These are phyloP conservation scores for Phortica okadai DNA, from an alignment of 2,888 invertebrate species.

Conservation along the genomic window DNA sequence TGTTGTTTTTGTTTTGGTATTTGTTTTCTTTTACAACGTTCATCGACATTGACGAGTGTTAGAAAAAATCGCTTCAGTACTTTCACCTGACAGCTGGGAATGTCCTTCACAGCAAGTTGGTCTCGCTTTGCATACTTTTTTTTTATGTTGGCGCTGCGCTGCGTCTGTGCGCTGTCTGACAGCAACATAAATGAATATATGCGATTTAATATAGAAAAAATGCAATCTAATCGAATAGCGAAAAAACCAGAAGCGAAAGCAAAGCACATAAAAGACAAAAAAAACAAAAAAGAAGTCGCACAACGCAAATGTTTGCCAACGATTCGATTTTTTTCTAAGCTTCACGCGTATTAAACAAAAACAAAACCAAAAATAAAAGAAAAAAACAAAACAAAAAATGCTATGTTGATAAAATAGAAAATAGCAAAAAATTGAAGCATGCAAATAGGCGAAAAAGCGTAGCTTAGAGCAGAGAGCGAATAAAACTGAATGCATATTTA, in stretches of 20 bases:
- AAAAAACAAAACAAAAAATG: slow-evolving; percentile 37
- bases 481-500: slow-evolving; percentile 31
- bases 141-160: neutral
- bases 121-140: slow-evolving; percentile 45
- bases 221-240: slow-evolving; percentile 66
- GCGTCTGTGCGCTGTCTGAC: slow-evolving; percentile 36
- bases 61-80: slow-evolving; percentile 50
- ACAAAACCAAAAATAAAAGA: neutral
- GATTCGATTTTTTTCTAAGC: slow-evolving; percentile 41
- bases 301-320: slow-evolving; percentile 29
- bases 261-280: slow-evolving; percentile 40
- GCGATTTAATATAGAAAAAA: slow-evolving; percentile 56
- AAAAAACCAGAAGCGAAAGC: slow-evolving; percentile 50
- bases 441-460: neutral
- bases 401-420: slow-evolving; percentile 35
- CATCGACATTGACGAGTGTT: neutral
- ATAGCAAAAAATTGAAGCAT: slow-evolving; percentile 36
- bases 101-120: slow-evolving; percentile 54
- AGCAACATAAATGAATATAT: slow-evolving; percentile 51
- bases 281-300: slow-evolving; percentile 35
- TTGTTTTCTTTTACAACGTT: neutral
- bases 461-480: neutral
- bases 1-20: neutral
- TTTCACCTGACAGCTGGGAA: slow-evolving; percentile 63
- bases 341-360: slow-evolving; percentile 29